Percentiles rank a stretch among this genome's conserved stretches.
Conservation (phyloP, 2,797 vertebrate genomes). For the Halcyon badia region DNA sequence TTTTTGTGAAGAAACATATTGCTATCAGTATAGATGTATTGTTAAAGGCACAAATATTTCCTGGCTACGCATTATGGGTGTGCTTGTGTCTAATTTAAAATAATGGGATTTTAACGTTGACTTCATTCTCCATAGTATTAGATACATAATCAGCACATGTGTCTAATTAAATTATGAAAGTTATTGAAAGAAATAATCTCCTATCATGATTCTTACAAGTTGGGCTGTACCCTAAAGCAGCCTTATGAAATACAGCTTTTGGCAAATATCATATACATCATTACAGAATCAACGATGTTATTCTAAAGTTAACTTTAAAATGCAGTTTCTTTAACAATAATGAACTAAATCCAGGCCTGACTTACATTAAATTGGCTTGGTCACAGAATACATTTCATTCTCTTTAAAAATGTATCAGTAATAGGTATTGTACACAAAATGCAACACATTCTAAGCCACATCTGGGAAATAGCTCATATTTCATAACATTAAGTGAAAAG, state of each 20-base stretch:
- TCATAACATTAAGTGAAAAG: background rate
- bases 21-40: background rate
- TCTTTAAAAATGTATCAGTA: background rate
- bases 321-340: constrained; percentile 29
- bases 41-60: constrained; percentile 49
- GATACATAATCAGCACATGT: constrained; percentile 48
- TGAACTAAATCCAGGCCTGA: constrained; percentile 5
- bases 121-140: constrained; percentile 52
- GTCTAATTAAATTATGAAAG: constrained; percentile 53
- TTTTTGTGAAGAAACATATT: background rate
- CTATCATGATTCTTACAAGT: constrained; percentile 39
- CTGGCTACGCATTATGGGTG: constrained; percentile 56
- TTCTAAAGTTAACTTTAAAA: constrained; percentile 52
- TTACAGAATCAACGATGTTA: constrained; percentile 58
- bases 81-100: constrained; percentile 43
- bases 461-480: background rate
- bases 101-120: constrained; percentile 30
- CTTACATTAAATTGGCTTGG: background rate
- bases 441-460: background rate
- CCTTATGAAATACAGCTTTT: constrained; percentile 51
- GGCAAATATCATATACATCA: constrained; percentile 65
- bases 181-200: constrained; percentile 60
- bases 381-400: background rate
- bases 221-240: constrained; percentile 59
- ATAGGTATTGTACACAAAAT: background rate